phyloP scores from a whole-genome alignment of 2,113 vertebrate species.

The Burhinus bistriatus region DNA sequence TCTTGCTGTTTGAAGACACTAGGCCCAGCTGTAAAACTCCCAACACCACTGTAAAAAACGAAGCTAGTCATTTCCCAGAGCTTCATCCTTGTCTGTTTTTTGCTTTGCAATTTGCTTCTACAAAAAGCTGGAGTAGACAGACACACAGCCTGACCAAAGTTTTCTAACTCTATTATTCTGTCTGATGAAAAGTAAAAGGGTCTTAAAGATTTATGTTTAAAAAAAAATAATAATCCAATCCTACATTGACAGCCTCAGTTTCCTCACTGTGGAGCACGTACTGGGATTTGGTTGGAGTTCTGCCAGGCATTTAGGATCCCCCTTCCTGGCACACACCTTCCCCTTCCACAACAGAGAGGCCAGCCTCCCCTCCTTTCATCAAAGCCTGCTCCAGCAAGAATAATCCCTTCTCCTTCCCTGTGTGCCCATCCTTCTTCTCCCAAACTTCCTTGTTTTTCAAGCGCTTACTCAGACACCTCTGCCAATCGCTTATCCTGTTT shows the following conservation, averaged over 20 bases:
- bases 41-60: neutral
- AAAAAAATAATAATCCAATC: neutral
- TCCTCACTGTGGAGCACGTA: neutral
- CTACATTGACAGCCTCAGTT: neutral
- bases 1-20: neutral
- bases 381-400: neutral
- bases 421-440: neutral
- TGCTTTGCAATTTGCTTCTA: neutral
- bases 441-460: constrained; percentile 7
- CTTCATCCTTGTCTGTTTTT: neutral
- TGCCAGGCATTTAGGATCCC: neutral
- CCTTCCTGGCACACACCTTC: neutral
- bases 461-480: neutral
- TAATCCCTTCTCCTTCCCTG: neutral
- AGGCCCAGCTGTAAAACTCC: neutral
- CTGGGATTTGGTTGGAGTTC: neutral
- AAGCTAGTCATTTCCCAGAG: neutral
- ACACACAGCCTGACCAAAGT: neutral
- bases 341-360: too few species aligned
- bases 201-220: neutral
- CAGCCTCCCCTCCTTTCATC: neutral
- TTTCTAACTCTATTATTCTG: neutral
- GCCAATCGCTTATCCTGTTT: neutral
- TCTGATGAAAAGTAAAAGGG: neutral
- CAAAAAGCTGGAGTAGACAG: neutral